Evolutionary conservation across 2,888 invertebrate species (phyloP), one percentile per base, ranked within the genome.

Genomic region (Masnerella sp.): DNA sequence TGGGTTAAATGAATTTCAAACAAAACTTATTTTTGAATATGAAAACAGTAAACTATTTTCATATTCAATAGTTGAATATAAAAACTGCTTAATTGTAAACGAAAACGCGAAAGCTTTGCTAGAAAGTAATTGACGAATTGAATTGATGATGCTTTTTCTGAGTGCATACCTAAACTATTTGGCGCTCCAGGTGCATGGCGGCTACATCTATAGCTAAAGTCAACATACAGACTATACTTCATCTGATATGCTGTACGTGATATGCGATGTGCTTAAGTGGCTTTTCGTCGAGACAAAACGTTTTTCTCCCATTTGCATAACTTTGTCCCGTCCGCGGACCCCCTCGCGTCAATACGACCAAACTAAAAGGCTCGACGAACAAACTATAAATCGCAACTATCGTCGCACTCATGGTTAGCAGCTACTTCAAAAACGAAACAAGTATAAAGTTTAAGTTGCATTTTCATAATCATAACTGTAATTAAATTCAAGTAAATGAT

Each of bases 121-220:
- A 38, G 75, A 77, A 65, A 68, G 49, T 42, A 67, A 51, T 36
- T 25, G 28, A 52, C 51, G 49, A 75, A 81, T 79, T 62, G 47
- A 70, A 84, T 82, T 79, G 84, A 84, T 80, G 82, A 83, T 84
- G 85, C 85, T 81, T 84, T 83, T 83, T 81, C 81, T 82, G 80
- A 82, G 85, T 86, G 87, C 87, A 81, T 86, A 87, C 87, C 87
- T 87, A 87, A 85, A 79, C 85, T 86, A 85, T 85, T 82, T 84
- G 86, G 82, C 83, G 86, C 80, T 86, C 85, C 86, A 79, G 84
- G 83, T 79, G 83, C 84, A 83, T 84, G 81, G 85, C 85, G 78
- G 85, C 86, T 87, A 87, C 82, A 80, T 86, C 85, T 87, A 86
- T 85, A 82, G 81, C 85, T 85, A 79, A 54, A 85, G 85, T 85